Evolutionary conservation across 2,797 vertebrate species (phyloP), one percentile per base, ranked within the genome.

Genomic region (Geotrypetes seraphini): DNA sequence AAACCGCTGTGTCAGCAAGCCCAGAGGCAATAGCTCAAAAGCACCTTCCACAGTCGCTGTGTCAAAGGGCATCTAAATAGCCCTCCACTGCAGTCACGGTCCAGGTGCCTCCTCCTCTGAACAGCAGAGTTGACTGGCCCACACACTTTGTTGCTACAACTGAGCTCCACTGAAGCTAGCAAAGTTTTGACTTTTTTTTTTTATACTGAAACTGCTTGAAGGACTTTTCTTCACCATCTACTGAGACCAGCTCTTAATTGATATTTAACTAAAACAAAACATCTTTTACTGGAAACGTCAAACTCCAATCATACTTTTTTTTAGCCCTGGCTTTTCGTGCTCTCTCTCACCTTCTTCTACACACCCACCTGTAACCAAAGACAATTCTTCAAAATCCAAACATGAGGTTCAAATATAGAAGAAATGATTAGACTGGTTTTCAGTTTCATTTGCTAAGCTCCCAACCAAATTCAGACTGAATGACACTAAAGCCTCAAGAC

Each of bases 391-490:
- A 27, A 53, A 52, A 50, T 48, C 47, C 33, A 14, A 60, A 63
- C 58, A 51, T 42, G 60, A 32, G 59, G 53, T 65, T 68, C 62
- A 17, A 33, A 71, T 65, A 47, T 65, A 65, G 56, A 47, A 67
- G 65, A 53, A 71, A 71, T 10, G 41, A 31, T 58, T 54, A 47
- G 65, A 55, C 60, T 66, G 55, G 61, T 26, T 49, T 3, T 50
- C 51, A 60, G 56, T 55, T 59, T 69, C 20, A 57, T 62, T 52
- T 69, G 69, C 71, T 64, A 73, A 79, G 86, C 85, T 88, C 87
- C 86, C 69, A 66, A 85, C 83, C 86, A 90, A 91, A 89, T 87
- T 89, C 86, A 87, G 89, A 87, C 78, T 87, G 86, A 90, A 88
- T 75, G 86, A 85, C 63, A 65, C 59, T 63, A 57, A 78, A 73